These are phyloP conservation scores for Xiphorhynchus erythropygius DNA, from an alignment of 2,797 vertebrate genomes.

Conservation along the genomic window DNA sequence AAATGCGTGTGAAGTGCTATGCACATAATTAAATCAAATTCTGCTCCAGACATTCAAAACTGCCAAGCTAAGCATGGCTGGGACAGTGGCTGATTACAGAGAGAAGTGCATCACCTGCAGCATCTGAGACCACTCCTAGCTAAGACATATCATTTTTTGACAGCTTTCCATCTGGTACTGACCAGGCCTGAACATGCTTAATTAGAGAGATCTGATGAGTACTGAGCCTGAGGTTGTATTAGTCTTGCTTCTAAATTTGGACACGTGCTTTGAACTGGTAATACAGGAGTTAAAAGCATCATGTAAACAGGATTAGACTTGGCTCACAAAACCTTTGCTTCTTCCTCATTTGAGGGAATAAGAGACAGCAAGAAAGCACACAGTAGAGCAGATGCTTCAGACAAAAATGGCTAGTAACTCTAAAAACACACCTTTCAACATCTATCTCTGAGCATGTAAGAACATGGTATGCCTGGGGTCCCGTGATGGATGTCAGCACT, in stretches of 20 bases:
- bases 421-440: neutral
- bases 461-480: neutral
- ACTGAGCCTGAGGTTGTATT: slow-evolving; percentile 36
- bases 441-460: neutral
- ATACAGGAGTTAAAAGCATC: slow-evolving; percentile 42
- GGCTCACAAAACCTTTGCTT: slow-evolving; percentile 12
- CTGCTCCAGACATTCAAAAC: accelerated
- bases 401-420: neutral
- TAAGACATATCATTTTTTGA: neutral
- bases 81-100: neutral
- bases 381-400: neutral
- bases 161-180: slow-evolving; percentile 21
- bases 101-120: neutral
- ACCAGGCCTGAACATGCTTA: slow-evolving; percentile 55
- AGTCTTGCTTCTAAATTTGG: slow-evolving; percentile 49
- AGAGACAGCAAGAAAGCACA: neutral
- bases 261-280: slow-evolving; percentile 50
- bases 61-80: neutral
- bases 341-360: neutral
- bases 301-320: slow-evolving; percentile 55
- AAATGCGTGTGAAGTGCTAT: neutral
- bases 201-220: slow-evolving; percentile 43
- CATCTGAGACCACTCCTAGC: neutral
- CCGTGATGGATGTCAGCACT: accelerated
- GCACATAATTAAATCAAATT: neutral